Conservation (phyloP, 1,140 invertebrate genomes). For the Neomicropteryx cornuta region DNA sequence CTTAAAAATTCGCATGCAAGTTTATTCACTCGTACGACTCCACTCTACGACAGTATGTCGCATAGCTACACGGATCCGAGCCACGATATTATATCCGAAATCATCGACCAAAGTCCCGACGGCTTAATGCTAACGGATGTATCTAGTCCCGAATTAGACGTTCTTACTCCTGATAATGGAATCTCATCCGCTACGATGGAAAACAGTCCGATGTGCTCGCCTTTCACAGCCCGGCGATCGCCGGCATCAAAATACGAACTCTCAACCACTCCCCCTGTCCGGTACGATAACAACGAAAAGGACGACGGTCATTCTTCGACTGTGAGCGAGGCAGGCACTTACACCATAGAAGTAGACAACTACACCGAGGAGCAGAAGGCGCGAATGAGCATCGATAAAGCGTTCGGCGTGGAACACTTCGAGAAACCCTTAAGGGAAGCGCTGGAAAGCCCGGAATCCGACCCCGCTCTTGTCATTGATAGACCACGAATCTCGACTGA, state of each 20-base stretch:
- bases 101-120: conserved; percentile 38
- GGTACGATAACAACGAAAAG: too few species aligned
- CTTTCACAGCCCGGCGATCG: too few species aligned
- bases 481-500: conserved; percentile 32
- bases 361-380: conserved; percentile 79
- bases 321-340: conserved; percentile 74
- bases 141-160: conserved; percentile 46
- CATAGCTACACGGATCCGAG: conserved; percentile 25
- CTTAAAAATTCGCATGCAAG: conserved; percentile 31
- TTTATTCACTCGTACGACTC: conserved; percentile 30
- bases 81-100: conserved; percentile 24
- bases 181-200: conserved; percentile 25
- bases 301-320: conserved; percentile 57
- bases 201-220: too few species aligned
- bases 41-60: conserved; percentile 25
- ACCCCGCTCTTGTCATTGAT: conserved; percentile 31
- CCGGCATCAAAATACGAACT: too few species aligned
- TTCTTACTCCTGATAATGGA: conserved; percentile 40
- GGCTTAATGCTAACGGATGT: conserved; percentile 39
- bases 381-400: conserved; percentile 73
- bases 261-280: too few species aligned
- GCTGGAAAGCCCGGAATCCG: conserved; percentile 21
- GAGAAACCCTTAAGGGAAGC: conserved; percentile 24
- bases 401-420: conserved; percentile 40
- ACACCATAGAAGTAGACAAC: conserved; percentile 75